phyloP scores from a whole-genome alignment of 2,797 vertebrate genomes.

The Apogon talboti region DNA sequence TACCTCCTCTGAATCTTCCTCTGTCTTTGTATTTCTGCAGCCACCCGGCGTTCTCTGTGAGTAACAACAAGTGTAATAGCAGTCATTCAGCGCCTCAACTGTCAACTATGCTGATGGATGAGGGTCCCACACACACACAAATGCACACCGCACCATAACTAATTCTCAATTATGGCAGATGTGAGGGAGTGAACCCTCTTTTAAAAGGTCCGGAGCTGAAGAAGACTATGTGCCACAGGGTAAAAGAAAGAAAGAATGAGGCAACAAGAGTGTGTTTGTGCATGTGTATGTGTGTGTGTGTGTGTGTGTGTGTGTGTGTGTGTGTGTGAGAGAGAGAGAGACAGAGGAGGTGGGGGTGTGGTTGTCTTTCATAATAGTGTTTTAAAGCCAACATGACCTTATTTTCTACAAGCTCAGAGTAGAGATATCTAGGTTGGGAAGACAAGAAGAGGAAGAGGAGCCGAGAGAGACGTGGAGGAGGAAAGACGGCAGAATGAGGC shows the following conservation, averaged over 20 bases:
- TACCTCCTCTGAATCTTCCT: slow-evolving; percentile 8
- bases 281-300: slow-evolving; percentile 1
- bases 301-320: neutral
- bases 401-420: slow-evolving; percentile 38
- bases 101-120: slow-evolving; percentile 73
- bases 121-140: slow-evolving; percentile 54
- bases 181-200: slow-evolving; percentile 37
- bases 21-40: slow-evolving; percentile 48
- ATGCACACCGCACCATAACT: slow-evolving; percentile 61
- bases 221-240: slow-evolving; percentile 36
- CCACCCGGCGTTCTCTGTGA: slow-evolving; percentile 49
- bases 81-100: slow-evolving; percentile 59
- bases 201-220: slow-evolving; percentile 43
- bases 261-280: neutral
- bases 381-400: slow-evolving; percentile 57
- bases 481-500: neutral
- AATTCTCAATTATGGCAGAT: slow-evolving; percentile 63
- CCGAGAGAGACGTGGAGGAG: slow-evolving; percentile 8
- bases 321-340: slow-evolving; percentile 7
- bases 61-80: slow-evolving; percentile 50
- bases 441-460: slow-evolving; percentile 8
- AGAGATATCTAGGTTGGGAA: slow-evolving; percentile 21
- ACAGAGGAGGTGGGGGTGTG: slow-evolving; percentile 27
- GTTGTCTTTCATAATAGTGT: slow-evolving; percentile 46
- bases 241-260: slow-evolving; percentile 34